Percentiles rank a stretch among this genome's conserved stretches.
Conservation (phyloP, 2,888 invertebrate genomes). For the Resseliella maxima region DNA sequence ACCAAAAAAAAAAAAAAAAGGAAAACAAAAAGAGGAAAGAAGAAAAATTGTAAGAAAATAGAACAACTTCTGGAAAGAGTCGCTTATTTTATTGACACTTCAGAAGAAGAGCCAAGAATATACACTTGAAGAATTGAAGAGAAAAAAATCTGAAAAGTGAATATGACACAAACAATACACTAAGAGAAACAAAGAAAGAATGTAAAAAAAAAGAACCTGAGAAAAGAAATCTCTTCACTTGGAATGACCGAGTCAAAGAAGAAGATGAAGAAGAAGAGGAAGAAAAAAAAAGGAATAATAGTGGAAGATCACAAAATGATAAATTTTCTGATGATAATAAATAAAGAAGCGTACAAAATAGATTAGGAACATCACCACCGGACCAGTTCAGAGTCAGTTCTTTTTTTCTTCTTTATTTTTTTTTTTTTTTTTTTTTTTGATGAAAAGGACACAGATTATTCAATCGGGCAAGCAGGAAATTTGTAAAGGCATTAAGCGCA, state of each 20-base stretch:
- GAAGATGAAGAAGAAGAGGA: neutral
- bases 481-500: neutral
- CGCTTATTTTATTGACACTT: constrained; percentile 55
- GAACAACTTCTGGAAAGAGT: constrained; percentile 54
- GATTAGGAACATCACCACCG: constrained; percentile 40
- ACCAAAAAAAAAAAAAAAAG: neutral
- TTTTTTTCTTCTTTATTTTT: no score
- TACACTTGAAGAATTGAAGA: constrained; percentile 39
- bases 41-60: neutral
- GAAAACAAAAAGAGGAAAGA: neutral
- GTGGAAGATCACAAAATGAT: constrained; percentile 54
- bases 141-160: neutral
- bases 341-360: constrained; percentile 51
- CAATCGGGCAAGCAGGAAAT: constrained; percentile 45
- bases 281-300: constrained; percentile 14
- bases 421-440: neutral
- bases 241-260: constrained; percentile 13
- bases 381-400: neutral
- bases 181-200: neutral
- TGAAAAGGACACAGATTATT: constrained; percentile 37
- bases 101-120: constrained; percentile 41
- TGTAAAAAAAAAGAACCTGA: neutral
- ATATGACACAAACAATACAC: constrained; percentile 46
- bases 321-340: constrained; percentile 47
- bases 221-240: neutral